These are phyloP conservation scores for Dyspetes luteomarginatus DNA, from an alignment of 2,888 invertebrate species.

Conservation along the genomic window DNA sequence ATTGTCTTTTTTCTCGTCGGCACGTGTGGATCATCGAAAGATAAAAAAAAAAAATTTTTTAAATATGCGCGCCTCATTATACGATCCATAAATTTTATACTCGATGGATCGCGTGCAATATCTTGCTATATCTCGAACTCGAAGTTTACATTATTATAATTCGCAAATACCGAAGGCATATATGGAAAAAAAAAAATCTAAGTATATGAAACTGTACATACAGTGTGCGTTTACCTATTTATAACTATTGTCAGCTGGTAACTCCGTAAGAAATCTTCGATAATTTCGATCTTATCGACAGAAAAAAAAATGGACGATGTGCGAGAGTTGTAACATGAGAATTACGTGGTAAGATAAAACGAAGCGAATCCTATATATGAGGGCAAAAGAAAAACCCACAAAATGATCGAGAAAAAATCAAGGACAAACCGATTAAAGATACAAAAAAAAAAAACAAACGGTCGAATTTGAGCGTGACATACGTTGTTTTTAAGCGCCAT, in stretches of 20 bases:
- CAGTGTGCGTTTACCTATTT: conserved; percentile 75
- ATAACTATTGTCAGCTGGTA: conserved; percentile 70
- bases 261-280: conserved; percentile 73
- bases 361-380: conserved; percentile 4
- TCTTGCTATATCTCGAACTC: conserved; percentile 46
- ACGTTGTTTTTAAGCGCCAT: conserved; percentile 72
- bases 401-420: conserved; percentile 11
- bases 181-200: conserved; percentile 55
- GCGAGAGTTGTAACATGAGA: background rate
- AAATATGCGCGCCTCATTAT: conserved; percentile 4
- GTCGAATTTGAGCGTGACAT: conserved; percentile 65
- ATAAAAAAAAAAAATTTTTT: conserved; percentile 12
- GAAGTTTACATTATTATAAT: conserved; percentile 48
- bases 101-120: conserved; percentile 9
- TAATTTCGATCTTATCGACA: conserved; percentile 72
- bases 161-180: conserved; percentile 29
- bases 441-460: conserved; percentile 48
- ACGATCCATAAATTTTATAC: conserved; percentile 24
- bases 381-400: conserved; percentile 10
- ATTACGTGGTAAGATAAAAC: conserved; percentile 29
- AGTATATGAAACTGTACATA: conserved; percentile 73
- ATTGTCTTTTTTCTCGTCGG: conserved; percentile 25
- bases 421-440: conserved; percentile 39
- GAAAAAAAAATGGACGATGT: conserved; percentile 46
- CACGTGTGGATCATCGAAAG: conserved; percentile 17